A percentile compares a stretch with the other conserved stretches of the same genome.
phyloP scores from a whole-genome alignment of 2,113 vertebrate species.

The Polypterus bichir region DNA sequence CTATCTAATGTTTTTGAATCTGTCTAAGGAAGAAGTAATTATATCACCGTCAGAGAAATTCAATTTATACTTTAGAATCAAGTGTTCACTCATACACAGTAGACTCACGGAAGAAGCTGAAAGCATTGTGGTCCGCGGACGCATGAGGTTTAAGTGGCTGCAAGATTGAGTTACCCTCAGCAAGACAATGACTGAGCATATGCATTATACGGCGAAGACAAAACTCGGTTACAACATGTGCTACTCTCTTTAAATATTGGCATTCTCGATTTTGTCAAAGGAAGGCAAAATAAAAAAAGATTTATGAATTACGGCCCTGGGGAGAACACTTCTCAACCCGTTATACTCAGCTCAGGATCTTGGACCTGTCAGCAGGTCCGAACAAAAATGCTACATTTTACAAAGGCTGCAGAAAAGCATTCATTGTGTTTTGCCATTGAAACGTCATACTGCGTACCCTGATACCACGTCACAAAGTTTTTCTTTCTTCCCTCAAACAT shows the following conservation, averaged over 20 bases:
- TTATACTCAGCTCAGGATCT: neutral
- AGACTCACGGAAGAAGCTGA: neutral
- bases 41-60: neutral
- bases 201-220: too few relatives aligned
- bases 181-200: too few relatives aligned
- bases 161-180: too few relatives aligned
- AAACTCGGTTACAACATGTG: too few relatives aligned
- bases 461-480: too few relatives aligned
- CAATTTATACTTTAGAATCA: neutral
- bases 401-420: too few relatives aligned
- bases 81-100: neutral
- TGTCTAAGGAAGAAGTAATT: neutral
- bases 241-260: conserved; percentile 6
- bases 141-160: too few relatives aligned
- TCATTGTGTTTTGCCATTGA: too few relatives aligned
- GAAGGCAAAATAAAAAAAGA: neutral
- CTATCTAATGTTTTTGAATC: neutral
- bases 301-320: conserved; percentile 5
- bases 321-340: neutral
- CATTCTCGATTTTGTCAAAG: neutral
- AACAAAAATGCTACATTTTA: too few relatives aligned
- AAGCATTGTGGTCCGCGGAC: neutral
- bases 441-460: too few relatives aligned
- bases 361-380: too few relatives aligned
- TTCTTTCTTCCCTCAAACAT: too few relatives aligned